Evolutionary conservation across 1,140 invertebrate genomes (phyloP).

Genomic region (Leptinotarsa defecta): DNA sequence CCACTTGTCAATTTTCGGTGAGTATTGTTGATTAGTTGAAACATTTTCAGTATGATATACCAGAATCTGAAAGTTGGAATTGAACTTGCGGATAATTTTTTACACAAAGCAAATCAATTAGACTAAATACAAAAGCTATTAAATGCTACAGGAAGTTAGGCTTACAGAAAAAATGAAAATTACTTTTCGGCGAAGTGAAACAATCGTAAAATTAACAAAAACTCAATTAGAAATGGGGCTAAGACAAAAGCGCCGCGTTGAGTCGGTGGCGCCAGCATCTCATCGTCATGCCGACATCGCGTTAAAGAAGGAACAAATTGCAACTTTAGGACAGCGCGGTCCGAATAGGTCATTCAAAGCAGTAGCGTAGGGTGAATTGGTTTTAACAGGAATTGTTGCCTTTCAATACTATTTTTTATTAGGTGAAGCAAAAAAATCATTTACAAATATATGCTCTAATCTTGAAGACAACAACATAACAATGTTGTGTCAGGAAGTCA

Average conservation of each 20-base stretch:
- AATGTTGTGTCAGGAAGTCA: too few species aligned
- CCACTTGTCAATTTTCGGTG: not conserved
- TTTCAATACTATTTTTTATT: too few species aligned
- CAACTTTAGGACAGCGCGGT: constrained; percentile 11
- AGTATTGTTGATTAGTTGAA: not conserved
- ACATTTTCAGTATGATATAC: too few species aligned
- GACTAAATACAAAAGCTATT: too few species aligned
- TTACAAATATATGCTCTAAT: too few species aligned
- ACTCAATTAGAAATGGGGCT: constrained; percentile 32
- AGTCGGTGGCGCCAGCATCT: constrained; percentile 29
- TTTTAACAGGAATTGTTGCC: not conserved
- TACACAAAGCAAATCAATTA: too few species aligned
- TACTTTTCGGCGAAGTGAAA: constrained; percentile 18
- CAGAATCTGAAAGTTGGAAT: too few species aligned
- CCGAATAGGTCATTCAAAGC: not conserved
- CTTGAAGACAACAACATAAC: too few species aligned
- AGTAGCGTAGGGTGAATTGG: not conserved
- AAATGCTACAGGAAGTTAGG: too few species aligned
- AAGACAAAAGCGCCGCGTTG: constrained; percentile 32
- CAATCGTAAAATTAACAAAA: constrained; percentile 34
- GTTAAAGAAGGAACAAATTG: constrained; percentile 20
- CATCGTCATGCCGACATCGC: constrained; percentile 19
- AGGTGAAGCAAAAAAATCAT: too few species aligned
- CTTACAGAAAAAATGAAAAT: not conserved
- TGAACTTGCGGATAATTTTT: too few species aligned